Conservation (phyloP, 2,888 invertebrate species). For the Reticulitermes lucifugus region DNA sequence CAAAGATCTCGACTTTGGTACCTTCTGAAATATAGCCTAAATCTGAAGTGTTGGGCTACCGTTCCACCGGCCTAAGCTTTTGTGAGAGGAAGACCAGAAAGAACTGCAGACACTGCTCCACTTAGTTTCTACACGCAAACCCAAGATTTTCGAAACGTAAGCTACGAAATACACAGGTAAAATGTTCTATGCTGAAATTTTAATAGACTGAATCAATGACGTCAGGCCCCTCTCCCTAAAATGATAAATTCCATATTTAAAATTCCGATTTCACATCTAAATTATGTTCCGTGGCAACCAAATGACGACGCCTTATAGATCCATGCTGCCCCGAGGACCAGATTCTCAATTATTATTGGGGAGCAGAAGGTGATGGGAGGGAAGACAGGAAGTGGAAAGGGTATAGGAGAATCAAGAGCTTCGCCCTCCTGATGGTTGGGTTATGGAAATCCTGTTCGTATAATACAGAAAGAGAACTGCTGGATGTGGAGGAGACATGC, state of each 20-base stretch:
- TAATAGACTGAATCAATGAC: not conserved
- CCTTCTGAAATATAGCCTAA: too few species aligned
- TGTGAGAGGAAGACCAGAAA: too few species aligned
- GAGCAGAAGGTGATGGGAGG: not conserved
- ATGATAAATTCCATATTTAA: not conserved
- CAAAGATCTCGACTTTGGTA: too few species aligned
- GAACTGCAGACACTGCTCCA: too few species aligned
- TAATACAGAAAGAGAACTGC: not conserved
- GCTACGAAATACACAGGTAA: not conserved
- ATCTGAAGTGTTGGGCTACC: too few species aligned
- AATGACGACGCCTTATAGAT: not conserved
- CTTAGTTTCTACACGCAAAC: too few species aligned
- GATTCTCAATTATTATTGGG: not conserved
- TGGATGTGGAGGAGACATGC: not conserved
- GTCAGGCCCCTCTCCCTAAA: not conserved
- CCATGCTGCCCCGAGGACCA: not conserved
- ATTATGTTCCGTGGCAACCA: not conserved
- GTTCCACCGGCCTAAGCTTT: too few species aligned
- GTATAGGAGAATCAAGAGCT: not conserved
- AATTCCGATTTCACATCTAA: not conserved
- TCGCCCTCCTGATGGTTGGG: constrained; percentile 7
- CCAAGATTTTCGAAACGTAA: not conserved
- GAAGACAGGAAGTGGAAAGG: not conserved
- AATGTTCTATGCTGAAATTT: not conserved
- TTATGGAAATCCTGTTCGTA: constrained; percentile 16